A percentile compares a stretch with the other conserved stretches of the same genome.
Conservation (phyloP, 2,888 invertebrate genomes). For the Strigamia crassipes region DNA sequence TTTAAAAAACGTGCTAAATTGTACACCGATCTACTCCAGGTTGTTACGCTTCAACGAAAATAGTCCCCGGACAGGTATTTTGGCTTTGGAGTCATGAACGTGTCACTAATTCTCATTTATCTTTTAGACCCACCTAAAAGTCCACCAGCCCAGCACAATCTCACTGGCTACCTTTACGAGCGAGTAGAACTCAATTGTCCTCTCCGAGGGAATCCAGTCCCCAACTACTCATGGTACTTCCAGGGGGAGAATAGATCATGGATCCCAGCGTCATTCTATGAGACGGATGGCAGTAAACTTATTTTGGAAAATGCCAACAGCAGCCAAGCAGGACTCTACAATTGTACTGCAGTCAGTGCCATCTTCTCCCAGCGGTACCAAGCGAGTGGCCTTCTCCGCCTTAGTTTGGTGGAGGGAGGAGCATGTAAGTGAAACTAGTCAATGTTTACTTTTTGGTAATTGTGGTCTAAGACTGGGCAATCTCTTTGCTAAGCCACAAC, state of each 20-base stretch:
- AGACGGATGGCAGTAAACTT: constrained; percentile 3
- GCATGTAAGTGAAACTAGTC: constrained; percentile 39
- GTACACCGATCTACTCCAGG: too few relatives aligned
- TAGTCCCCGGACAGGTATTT: too few relatives aligned
- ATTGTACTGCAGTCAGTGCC: constrained; percentile 31
- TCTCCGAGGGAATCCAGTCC: constrained; percentile 35
- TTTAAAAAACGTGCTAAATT: too few relatives aligned
- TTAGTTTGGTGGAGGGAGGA: constrained; percentile 38
- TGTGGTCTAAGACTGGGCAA: too few relatives aligned
- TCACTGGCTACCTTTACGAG: constrained; percentile 41
- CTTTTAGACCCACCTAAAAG: constrained; percentile 17
- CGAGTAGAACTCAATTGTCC: constrained; percentile 32
- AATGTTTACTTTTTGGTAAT: not conserved
- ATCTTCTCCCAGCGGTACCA: constrained; percentile 6
- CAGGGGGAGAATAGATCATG: constrained; percentile 44
- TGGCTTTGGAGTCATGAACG: too few relatives aligned
- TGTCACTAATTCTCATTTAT: not conserved
- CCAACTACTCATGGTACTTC: constrained; percentile 42
- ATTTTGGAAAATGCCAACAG: constrained; percentile 30
- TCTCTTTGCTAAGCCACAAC: too few relatives aligned
- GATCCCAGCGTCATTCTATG: not conserved
- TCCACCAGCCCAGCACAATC: not conserved
- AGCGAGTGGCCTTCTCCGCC: constrained; percentile 39
- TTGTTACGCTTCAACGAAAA: too few relatives aligned
- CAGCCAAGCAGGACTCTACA: constrained; percentile 34